Evolutionary conservation across 2,113 vertebrate genomes (phyloP), one percentile per base, ranked within the genome.

Genomic region (Nothocercus julius): DNA sequence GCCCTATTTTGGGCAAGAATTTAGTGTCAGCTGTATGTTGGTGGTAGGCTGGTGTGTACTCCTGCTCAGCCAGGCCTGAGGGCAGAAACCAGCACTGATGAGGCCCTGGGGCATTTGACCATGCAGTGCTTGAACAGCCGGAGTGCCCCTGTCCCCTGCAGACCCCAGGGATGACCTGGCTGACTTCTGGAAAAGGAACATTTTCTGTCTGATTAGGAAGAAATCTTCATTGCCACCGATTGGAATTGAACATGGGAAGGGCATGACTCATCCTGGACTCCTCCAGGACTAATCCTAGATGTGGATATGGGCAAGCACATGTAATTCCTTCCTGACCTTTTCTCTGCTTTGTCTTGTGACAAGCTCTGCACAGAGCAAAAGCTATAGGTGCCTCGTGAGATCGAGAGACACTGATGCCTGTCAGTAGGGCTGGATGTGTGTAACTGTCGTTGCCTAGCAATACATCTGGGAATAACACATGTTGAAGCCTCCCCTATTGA

Each of bases 321-420:
- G 1, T 53, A 27, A 15, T 83, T 75, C 17, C 36, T 13, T 81
- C 15, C 58, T 56, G 28, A 6, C 32, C 13, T 42, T 45, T 40
- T 51, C 75, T 84, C 42, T 67, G 3, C n/a, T 90, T 80, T 38
- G 61, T 81, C 67, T 70, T 22, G n/a, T 5, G 38, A 40, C 40
- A 66, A 73, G 59, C 69, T 69, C 18, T 11, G 47, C 0, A 0
- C 9, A 18, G n/a, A 56, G 15, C 12, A 10, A 56, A 56, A 56
- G 54, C 54, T 56, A 10, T 10, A 56, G 54, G 54, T 30, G 53
- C 53, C 27, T 54, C 27, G 14, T 54, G 54, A 56, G 28, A 56
- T 32, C 5, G 16, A 17, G 54, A 30, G 28, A 17, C 28, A 16
- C 9, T 56, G 54, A 58, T 58, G 30, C 54, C 54, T 19, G 3